A percentile compares a stretch with the other conserved stretches of the same genome.
Evolutionary conservation across 1,140 invertebrate species (phyloP).

Genomic region (Periplaneta americana): DNA sequence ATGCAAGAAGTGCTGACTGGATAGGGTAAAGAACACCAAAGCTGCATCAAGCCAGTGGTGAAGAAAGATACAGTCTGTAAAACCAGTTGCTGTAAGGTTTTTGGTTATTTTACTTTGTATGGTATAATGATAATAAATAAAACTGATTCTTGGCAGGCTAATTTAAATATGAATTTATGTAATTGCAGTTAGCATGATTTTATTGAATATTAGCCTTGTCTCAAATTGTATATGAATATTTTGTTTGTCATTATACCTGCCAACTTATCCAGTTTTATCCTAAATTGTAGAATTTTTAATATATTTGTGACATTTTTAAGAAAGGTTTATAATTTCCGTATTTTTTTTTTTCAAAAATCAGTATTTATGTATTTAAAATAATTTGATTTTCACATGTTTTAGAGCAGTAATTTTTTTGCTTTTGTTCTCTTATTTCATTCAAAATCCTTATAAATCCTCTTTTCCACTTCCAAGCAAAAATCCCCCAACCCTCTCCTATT

Average conservation of each 20-base stretch:
- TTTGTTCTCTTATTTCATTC: too few relatives aligned
- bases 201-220: not conserved
- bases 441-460: too few relatives aligned
- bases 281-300: not conserved
- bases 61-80: not conserved
- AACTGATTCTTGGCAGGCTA: not conserved
- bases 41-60: not conserved
- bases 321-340: not conserved
- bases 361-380: too few relatives aligned
- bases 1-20: not conserved
- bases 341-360: too few relatives aligned
- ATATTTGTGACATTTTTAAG: not conserved
- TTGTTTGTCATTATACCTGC: not conserved
- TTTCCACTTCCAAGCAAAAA: too few relatives aligned
- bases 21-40: constrained; percentile 12
- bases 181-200: not conserved
- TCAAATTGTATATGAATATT: not conserved
- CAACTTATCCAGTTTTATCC: not conserved
- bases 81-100: not conserved
- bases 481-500: too few relatives aligned
- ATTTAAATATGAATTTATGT: not conserved
- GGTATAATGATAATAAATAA: constrained; percentile 7
- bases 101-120: constrained; percentile 11
- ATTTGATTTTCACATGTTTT: too few relatives aligned
- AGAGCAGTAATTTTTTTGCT: too few relatives aligned